Evolutionary conservation across 2,113 vertebrate species (phyloP).

Genomic region (Papio anubis): DNA sequence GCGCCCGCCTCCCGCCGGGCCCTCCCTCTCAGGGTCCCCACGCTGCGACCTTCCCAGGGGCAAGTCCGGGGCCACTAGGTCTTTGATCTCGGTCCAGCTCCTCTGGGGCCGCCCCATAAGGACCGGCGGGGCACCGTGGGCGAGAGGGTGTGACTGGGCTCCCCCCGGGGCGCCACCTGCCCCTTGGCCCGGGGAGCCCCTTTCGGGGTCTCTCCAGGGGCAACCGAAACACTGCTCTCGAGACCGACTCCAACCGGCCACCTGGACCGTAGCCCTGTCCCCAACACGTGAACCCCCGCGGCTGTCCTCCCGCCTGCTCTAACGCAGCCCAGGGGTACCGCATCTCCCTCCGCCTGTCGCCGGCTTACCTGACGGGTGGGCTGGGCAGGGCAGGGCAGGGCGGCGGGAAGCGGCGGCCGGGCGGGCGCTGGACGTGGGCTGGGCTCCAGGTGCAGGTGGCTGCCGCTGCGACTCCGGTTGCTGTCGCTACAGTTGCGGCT

Average conservation of each 20-base stretch:
- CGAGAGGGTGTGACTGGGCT: neutral
- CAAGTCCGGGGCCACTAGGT: neutral
- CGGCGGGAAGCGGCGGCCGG: constrained; percentile 16
- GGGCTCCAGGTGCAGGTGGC: constrained; percentile 71
- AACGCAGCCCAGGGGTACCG: neutral
- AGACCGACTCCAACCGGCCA: constrained; percentile 39
- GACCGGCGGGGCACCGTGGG: neutral
- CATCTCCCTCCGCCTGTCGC: neutral
- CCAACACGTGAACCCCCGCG: neutral
- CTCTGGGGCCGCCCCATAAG: neutral
- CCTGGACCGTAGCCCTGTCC: neutral
- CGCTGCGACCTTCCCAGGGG: neutral
- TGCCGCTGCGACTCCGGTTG: constrained; percentile 46
- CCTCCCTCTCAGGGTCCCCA: neutral
- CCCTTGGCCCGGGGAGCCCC: neutral
- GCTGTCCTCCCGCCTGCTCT: neutral
- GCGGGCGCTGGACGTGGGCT: constrained; percentile 52
- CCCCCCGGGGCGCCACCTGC: neutral
- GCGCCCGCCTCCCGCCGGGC: neutral
- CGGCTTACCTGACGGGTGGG: constrained; percentile 56
- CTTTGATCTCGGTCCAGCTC: neutral
- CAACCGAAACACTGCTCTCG: constrained; percentile 58
- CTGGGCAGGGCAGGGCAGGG: constrained; percentile 49
- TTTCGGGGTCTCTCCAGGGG: neutral
- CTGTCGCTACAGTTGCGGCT: constrained; percentile 58